Evolutionary conservation across 2,797 vertebrate genomes (phyloP).

Genomic region (Echeneis naucrates): DNA sequence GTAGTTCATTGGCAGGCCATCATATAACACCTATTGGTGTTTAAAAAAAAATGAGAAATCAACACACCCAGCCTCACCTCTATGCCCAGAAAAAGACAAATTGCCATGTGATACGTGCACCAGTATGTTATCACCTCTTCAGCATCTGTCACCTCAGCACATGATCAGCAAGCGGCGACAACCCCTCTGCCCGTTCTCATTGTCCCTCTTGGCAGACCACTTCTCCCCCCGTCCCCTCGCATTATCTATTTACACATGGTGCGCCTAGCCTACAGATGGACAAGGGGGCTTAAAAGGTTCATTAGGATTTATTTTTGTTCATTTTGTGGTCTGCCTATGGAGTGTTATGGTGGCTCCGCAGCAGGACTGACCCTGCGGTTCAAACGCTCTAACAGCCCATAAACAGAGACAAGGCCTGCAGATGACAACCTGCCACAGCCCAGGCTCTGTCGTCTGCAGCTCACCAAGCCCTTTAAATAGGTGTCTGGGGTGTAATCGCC

Average conservation of each 20-base stretch:
- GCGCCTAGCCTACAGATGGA: slow-evolving; percentile 59
- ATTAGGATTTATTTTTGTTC: slow-evolving; percentile 84
- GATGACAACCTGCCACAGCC: slow-evolving; percentile 77
- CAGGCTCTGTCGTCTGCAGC: slow-evolving; percentile 67
- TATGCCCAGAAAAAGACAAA: slow-evolving; percentile 28
- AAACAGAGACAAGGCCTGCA: slow-evolving; percentile 76
- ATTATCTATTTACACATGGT: slow-evolving; percentile 70
- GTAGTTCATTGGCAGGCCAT: slow-evolving; percentile 21
- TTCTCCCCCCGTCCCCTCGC: slow-evolving; percentile 77
- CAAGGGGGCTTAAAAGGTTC: slow-evolving; percentile 80
- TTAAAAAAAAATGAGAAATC: not conserved
- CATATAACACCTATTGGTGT: not conserved
- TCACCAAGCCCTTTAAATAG: slow-evolving; percentile 76
- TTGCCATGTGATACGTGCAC: slow-evolving; percentile 23
- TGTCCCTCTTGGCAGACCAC: slow-evolving; percentile 75
- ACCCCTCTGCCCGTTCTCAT: slow-evolving; percentile 62
- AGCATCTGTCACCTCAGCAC: slow-evolving; percentile 71
- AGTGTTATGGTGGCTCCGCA: slow-evolving; percentile 60
- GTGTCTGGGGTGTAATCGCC: slow-evolving; percentile 79
- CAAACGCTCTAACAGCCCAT: slow-evolving; percentile 77
- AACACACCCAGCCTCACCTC: slow-evolving; percentile 9
- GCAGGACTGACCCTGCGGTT: slow-evolving; percentile 70
- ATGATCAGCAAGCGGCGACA: slow-evolving; percentile 74
- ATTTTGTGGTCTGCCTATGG: slow-evolving; percentile 72
- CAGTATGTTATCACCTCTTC: slow-evolving; percentile 67